Evolutionary conservation across 1,140 invertebrate genomes (phyloP).

Genomic region (Aphaenogaster ashmeadi): DNA sequence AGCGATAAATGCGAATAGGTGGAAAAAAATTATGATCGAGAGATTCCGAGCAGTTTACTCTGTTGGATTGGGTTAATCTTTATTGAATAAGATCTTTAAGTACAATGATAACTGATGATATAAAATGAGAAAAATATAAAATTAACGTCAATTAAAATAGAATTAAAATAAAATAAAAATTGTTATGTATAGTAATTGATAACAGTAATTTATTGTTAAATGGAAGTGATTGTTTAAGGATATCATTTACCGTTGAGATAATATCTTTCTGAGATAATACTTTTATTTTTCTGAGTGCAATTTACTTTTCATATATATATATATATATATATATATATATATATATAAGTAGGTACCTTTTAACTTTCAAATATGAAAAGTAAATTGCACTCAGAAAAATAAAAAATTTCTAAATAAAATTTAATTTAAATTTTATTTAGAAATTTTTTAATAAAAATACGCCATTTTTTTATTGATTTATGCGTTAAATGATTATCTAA

Average conservation of each 20-base stretch:
- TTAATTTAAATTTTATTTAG: neutral
- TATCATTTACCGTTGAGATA: neutral
- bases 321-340: too few species aligned
- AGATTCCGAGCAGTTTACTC: neutral
- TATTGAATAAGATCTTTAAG: neutral
- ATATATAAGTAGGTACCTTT: too few species aligned
- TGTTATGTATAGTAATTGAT: constrained; percentile 5
- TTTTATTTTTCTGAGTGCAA: neutral
- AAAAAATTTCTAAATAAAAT: too few species aligned
- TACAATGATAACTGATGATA: neutral
- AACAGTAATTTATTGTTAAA: neutral
- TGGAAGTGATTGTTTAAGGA: neutral
- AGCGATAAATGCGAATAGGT: constrained; percentile 28
- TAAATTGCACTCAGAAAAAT: too few species aligned
- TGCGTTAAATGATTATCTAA: neutral
- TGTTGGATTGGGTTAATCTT: neutral
- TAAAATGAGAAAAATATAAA: neutral
- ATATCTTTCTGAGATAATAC: neutral
- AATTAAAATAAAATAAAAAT: neutral
- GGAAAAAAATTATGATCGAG: neutral
- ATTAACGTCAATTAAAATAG: neutral
- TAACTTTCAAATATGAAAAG: too few species aligned
- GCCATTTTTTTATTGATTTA: neutral
- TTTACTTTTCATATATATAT: neutral
- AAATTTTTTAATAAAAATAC: constrained; percentile 2